Evolutionary conservation across 1,140 invertebrate genomes (phyloP), one percentile per base, ranked within the genome.

Genomic region (Lepidostoma basale): DNA sequence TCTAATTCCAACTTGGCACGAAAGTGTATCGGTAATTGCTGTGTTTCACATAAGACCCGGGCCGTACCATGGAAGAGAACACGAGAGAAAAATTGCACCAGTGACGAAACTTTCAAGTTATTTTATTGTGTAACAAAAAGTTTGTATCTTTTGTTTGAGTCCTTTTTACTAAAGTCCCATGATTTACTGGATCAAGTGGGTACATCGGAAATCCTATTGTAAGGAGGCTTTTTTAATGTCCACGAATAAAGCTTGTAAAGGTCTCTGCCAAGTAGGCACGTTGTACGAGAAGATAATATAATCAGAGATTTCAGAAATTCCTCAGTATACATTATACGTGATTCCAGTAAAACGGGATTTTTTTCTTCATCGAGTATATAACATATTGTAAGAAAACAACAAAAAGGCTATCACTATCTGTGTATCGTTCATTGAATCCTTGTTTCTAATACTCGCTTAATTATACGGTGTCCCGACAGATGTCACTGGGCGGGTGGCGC

Each of bases 1-100:
- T 82, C 81, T 82, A 83, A 83, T 83, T 83, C 80, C 77, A 80
- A 80, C 77, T 81, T 81, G 79, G 77, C 80, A 81, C 80, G 79
- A 81, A 81, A 83, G 80, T 83, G 80, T 68, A 59, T 71, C 52
- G 58, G 64, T 67, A 71, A 71, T 71, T 72, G 69, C 62, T 56
- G 49, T 56, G 69, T 68, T 56, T 67, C 52, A 47, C 45, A 60
- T 56, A 62, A 45, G 18, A 36, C 25, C 52, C 52, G 14, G 16
- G 18, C 52, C 18, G 52, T 28, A 56, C 8, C 22, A 6, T 16
- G n/a, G 0, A 36, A 36, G 2, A 30, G 18, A 18, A 14, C 6
- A 16, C 8, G 3, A 4, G 45, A n/a, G 12, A 49, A 49, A 22
- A 22, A 22, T 49, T 49, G 10, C 18, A 18, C 45, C 18, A 6